Base-by-base conservation (phyloP, 2,797 vertebrate genomes). In the Fistularia tabacaria region DNA sequence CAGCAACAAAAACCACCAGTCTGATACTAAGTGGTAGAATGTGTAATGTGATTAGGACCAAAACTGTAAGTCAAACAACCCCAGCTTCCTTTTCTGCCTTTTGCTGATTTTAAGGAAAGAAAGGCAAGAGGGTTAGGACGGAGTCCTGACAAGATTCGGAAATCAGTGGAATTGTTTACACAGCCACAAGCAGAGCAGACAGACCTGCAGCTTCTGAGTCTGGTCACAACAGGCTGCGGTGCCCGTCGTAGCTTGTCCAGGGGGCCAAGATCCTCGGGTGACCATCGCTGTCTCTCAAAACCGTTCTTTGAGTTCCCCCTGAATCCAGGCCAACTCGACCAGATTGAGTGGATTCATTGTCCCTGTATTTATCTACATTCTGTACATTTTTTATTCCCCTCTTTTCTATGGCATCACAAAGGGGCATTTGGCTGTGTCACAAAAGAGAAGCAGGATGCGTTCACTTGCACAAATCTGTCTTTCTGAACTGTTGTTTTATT, bases 131-230 rank as follows among this genome's bases (percentile, higher is more conserved):
- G 56, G 48, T 40, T 37, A 73, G 58, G 48, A 25, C 25, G 5
- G 38, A 63, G 59, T 51, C 70, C 51, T 57, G 64, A 57, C 46
- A n/a, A 69, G 38, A 39, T 65, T 66, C 71, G 68, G 65, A 56
- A 85, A 85, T 79, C 48, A 82, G 79, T 79, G 69, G 64, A 51
- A 10, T 49, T 73, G 77, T 84, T 83, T 70, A 77, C 64, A 57
- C 56, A 71, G 60, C 43, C 63, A 25, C 25, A 25, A 25, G 59
- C 64, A 78, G 57, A 69, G 8, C 71, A 74, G 50, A 53, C 63
- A 25, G 61, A 54, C 42, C 42, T 44, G 48, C 52, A 45, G 66
- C 50, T 52, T 37, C 66, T 65, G 62, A 75, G 67, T 25, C 25
- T 25, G 25, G 39, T 52, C 75, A 71, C 61, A 66, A 51, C 55